Conservation (phyloP, 1,140 invertebrate genomes). For the Lineus longissimus region DNA sequence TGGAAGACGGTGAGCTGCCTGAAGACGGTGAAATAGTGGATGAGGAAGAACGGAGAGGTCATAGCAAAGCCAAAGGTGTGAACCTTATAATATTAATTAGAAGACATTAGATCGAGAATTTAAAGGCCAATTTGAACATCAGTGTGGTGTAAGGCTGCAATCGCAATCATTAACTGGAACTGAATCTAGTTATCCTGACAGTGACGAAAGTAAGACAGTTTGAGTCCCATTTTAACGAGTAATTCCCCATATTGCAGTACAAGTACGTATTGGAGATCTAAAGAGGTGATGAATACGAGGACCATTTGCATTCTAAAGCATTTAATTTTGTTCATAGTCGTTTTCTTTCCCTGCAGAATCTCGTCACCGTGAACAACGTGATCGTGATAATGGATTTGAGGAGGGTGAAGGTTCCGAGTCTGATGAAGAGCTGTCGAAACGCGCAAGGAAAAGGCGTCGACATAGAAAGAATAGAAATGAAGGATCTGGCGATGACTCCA, state of each 20-base stretch:
- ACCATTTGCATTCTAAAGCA: too few relatives aligned
- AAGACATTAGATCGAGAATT: not conserved
- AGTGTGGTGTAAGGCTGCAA: not conserved
- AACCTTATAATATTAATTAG: not conserved
- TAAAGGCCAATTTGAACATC: not conserved
- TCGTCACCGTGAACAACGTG: not conserved
- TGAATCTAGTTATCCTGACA: not conserved
- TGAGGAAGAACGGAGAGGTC: slow-evolving; percentile 26
- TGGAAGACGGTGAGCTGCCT: slow-evolving; percentile 43
- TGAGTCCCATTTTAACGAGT: too few relatives aligned
- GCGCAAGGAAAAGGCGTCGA: not conserved
- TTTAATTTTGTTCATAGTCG: not conserved
- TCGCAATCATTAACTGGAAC: not conserved
- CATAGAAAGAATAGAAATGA: not conserved
- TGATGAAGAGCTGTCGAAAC: not conserved
- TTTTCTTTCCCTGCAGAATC: too few relatives aligned
- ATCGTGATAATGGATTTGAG: not conserved
- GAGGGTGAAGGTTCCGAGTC: not conserved
- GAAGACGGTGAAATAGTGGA: slow-evolving; percentile 42
- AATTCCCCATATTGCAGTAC: too few relatives aligned
- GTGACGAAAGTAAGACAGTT: not conserved
- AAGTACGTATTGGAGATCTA: too few relatives aligned
- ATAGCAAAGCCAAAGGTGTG: slow-evolving; percentile 16
- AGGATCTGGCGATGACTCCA: not conserved
- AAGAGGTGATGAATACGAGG: too few relatives aligned